phyloP scores from a whole-genome alignment of 2,888 invertebrate genomes.

The Melanophora roralis region DNA sequence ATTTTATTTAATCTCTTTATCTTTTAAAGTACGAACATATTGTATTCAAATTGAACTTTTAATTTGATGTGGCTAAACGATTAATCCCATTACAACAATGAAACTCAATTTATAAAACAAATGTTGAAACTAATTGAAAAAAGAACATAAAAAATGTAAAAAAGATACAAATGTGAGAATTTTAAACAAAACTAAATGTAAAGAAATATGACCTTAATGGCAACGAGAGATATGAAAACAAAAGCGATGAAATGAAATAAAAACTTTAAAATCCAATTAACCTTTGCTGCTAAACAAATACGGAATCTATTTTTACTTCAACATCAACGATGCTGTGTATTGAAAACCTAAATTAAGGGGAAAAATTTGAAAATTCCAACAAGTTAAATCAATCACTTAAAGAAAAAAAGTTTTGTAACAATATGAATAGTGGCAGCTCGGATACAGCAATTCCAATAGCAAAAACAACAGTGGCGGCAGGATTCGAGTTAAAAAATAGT shows the following conservation, averaged over 20 bases:
- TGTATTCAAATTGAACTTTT: conserved; percentile 30
- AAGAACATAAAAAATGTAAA: neutral
- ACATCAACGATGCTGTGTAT: conserved; percentile 2
- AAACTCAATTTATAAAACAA: conserved; percentile 54
- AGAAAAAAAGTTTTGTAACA: conserved; percentile 34
- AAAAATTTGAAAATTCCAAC: conserved; percentile 1
- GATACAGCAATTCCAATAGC: conserved; percentile 27
- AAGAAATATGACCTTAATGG: conserved; percentile 28
- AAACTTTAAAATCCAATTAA: conserved; percentile 36
- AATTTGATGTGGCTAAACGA: conserved; percentile 27
- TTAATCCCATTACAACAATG: conserved; percentile 47
- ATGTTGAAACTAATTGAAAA: conserved; percentile 17
- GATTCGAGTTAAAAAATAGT: conserved; percentile 50
- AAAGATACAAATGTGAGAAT: neutral
- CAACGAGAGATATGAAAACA: conserved; percentile 13
- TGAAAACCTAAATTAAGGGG: neutral
- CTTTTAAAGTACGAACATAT: neutral
- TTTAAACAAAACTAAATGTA: neutral
- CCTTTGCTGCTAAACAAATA: conserved; percentile 18
- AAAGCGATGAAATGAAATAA: neutral
- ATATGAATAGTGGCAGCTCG: conserved; percentile 45
- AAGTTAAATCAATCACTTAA: conserved; percentile 57
- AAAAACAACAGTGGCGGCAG: conserved; percentile 17
- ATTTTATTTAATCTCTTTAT: conserved; percentile 1
- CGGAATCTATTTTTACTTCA: neutral